phyloP scores from a whole-genome alignment of 1,140 invertebrate genomes.

The Euwallacea fornicatus region DNA sequence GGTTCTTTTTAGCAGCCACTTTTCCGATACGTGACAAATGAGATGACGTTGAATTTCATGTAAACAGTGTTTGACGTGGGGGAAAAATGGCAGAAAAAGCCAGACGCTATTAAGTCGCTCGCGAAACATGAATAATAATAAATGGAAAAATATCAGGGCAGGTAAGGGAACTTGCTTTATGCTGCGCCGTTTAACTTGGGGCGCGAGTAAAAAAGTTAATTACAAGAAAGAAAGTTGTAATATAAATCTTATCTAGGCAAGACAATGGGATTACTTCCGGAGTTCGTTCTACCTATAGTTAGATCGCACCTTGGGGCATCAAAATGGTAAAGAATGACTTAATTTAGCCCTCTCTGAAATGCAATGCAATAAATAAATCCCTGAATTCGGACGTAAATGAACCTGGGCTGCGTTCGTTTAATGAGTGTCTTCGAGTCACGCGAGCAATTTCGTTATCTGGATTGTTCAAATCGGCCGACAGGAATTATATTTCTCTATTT shows the following conservation, averaged over 20 bases:
- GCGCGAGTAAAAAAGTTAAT: conserved; percentile 9
- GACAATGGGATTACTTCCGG: conserved; percentile 37
- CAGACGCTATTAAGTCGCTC: neutral
- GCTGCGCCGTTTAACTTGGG: neutral
- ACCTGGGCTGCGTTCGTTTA: conserved; percentile 37
- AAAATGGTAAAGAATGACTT: conserved; percentile 45
- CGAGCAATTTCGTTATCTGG: conserved; percentile 32
- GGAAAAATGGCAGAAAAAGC: conserved; percentile 8
- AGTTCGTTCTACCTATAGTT: conserved; percentile 18
- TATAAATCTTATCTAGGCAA: conserved; percentile 19
- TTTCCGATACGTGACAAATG: conserved; percentile 39
- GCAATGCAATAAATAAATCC: conserved; percentile 45
- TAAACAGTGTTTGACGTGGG: conserved; percentile 30
- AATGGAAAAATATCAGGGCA: too few species aligned
- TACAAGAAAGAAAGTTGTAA: neutral
- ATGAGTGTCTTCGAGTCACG: conserved; percentile 44
- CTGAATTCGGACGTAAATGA: conserved; percentile 41
- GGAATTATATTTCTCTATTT: too few species aligned
- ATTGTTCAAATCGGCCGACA: too few species aligned
- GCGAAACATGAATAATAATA: too few species aligned
- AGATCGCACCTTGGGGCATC: conserved; percentile 44
- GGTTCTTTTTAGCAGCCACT: conserved; percentile 32
- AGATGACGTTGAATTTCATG: conserved; percentile 34
- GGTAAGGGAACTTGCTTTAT: neutral
- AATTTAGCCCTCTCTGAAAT: conserved; percentile 41